Evolutionary conservation across 2,797 vertebrate genomes (phyloP), one percentile per base, ranked within the genome.

Genomic region (Toxotes lorentzi): DNA sequence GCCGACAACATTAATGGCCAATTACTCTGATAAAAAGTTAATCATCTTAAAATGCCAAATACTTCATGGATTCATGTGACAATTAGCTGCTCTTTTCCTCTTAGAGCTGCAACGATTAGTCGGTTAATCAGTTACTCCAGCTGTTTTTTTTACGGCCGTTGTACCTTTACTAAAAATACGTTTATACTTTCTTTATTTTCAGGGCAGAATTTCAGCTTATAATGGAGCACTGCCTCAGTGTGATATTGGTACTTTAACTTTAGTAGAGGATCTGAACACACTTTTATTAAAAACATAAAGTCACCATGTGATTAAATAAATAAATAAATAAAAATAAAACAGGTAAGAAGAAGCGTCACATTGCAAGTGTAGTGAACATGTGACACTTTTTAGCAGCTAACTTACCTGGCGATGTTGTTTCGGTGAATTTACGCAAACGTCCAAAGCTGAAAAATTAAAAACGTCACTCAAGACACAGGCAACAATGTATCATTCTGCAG

Each of bases 381-480:
- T 23, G 3, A 19, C 12, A 14, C 8, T 21, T 50, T 5, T 35
- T 23, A 7, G 4, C 24, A 30, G 10, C 0, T 5, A 8, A 50
- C 83, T 68, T 73, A 89, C 83, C 79, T 30, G 62, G 13, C 40
- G 73, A 30, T 67, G 75, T 1, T 69, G 4, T 64, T 43, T 66
- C 4, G 23, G 1, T 66, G 5, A 51, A n/a, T 32, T 43, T 24
- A 51, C 48, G 6, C 11, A 10, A 11, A 4, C 40, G 40, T 41
- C 40, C 13, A 41, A 4, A 24, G 11, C 4, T 24, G n/a, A 50
- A 11, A 61, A 21, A 9, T 1, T 5, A 1, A 3, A 27, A n/a
- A 34, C 12, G 19, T 16, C 14, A 61, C 23, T 19, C 16, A 16
- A 17, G 24, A 35, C 6, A 14, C 0, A 13, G 32, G 12, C 2